Evolutionary conservation across 2,113 vertebrate species (phyloP), one percentile per base, ranked within the genome.

Genomic region (Corythornis madagascariensis): DNA sequence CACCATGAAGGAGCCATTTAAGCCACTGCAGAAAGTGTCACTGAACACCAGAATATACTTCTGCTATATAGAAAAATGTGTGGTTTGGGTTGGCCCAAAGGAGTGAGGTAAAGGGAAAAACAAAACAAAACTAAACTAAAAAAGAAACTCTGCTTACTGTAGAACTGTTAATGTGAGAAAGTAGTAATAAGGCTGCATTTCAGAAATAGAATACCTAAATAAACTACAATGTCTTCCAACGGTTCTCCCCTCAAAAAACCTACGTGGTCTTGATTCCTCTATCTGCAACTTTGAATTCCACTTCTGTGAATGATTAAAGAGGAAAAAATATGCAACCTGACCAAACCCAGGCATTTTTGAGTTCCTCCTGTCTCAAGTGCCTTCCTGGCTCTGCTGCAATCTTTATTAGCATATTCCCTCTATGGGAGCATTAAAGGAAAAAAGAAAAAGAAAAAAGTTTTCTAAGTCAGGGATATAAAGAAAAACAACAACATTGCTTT

Each of bases 351-450:
- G 77, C 59, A 90, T 85, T 94, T 95, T 24, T 83, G 2, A 66
- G 67, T 77, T 91, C 74, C 50, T 88, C 66, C 69, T 91, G 78
- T 89, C 76, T 69, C 55, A 25, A 92, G 52, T 60, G 67, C 67
- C 38, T 92, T 88, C 71, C 64, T 89, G 89, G 75, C 90, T 94
- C 92, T 79, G 67, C 47, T 65, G 69, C 74, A 95, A 94, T 93
- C 91, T 95, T 95, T 83, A 89, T 91, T 91, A 92, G 63, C 47
- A 47, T 95, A 69, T 38, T 91, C 33, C 11, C 82, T 92, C 69
- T 43, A 52, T 5, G 21, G 67, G 33, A 80, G 33, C 67, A 77
- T 73, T 88, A 94, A 26, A 80, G 2, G 69, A 38, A 82, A 64
- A 40, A 38, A 20, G 43, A 48, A 64, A 53, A 56, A 13, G 20